Conservation (phyloP, 2,113 vertebrate genomes). For the Synodontis membranacea region DNA sequence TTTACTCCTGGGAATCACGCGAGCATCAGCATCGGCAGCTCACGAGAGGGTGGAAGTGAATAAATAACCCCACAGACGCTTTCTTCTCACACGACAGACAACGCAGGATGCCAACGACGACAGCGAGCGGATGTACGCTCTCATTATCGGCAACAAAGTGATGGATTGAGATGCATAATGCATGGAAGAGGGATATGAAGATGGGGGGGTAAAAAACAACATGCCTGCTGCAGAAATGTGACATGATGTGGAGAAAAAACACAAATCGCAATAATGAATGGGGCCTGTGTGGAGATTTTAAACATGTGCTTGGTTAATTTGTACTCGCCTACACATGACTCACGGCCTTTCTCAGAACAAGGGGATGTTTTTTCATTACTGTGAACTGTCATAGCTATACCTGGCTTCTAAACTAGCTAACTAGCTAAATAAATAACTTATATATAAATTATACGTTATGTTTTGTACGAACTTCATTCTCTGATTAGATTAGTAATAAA, state of each 20-base stretch:
- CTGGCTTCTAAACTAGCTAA: not conserved
- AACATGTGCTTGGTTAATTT: not conserved
- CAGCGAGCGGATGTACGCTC: conserved; percentile 64
- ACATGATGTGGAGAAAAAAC: not conserved
- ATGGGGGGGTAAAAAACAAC: not conserved
- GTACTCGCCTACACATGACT: not conserved
- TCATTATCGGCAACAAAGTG: conserved; percentile 68
- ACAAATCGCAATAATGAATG: not conserved
- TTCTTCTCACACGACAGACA: conserved; percentile 51
- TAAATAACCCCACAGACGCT: conserved; percentile 60
- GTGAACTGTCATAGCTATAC: no score
- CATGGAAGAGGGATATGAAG: not conserved
- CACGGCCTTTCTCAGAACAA: not conserved
- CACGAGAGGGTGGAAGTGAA: conserved; percentile 66
- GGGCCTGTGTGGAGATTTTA: not conserved
- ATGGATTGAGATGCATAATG: conserved; percentile 33
- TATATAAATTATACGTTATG: no score
- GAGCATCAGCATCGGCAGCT: conserved; percentile 71
- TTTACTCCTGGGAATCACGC: conserved; percentile 52
- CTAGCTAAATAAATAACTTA: not conserved
- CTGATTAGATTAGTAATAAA: no score
- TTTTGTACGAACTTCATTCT: no score
- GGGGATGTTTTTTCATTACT: not conserved
- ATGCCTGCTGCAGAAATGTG: not conserved
- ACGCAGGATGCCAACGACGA: conserved; percentile 59